Percentiles rank a stretch among this genome's conserved stretches.
phyloP scores from a whole-genome alignment of 2,888 invertebrate species.

The Copidosoma aretas region DNA sequence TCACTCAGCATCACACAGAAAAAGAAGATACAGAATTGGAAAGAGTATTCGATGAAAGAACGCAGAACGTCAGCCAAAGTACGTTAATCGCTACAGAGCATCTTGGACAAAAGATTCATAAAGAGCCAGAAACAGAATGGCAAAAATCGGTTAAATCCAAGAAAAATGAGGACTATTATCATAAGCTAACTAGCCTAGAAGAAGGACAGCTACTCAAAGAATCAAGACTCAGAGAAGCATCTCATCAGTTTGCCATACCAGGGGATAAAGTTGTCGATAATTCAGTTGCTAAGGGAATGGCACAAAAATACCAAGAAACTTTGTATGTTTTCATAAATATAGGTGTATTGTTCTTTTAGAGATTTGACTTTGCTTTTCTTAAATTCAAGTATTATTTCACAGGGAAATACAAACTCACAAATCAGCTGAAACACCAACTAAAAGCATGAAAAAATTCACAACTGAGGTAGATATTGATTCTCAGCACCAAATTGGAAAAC shows the following conservation, averaged over 20 bases:
- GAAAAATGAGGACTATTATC: slow-evolving; percentile 84
- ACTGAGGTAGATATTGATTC: slow-evolving; percentile 62
- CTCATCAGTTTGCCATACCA: slow-evolving; percentile 84
- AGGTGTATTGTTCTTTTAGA: neutral
- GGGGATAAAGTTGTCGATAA: slow-evolving; percentile 80
- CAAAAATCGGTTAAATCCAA: slow-evolving; percentile 81
- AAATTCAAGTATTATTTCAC: slow-evolving; percentile 32
- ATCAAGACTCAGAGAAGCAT: slow-evolving; percentile 76
- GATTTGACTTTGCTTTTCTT: neutral
- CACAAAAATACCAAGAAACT: slow-evolving; percentile 82
- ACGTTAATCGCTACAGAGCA: slow-evolving; percentile 68
- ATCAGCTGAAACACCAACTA: slow-evolving; percentile 60
- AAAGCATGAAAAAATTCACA: slow-evolving; percentile 59
- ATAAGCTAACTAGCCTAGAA: slow-evolving; percentile 81
- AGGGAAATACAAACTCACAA: slow-evolving; percentile 70
- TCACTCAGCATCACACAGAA: slow-evolving; percentile 82
- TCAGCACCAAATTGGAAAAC: slow-evolving; percentile 66
- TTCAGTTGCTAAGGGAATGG: slow-evolving; percentile 85
- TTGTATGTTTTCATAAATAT: slow-evolving; percentile 74
- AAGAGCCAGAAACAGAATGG: slow-evolving; percentile 84
- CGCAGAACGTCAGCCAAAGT: slow-evolving; percentile 73
- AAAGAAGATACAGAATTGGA: slow-evolving; percentile 85
- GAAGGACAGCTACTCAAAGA: slow-evolving; percentile 86
- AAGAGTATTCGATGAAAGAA: slow-evolving; percentile 85
- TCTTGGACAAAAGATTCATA: slow-evolving; percentile 69